Conservation (phyloP, 2,797 vertebrate species). For the Hybognathus amarus region DNA sequence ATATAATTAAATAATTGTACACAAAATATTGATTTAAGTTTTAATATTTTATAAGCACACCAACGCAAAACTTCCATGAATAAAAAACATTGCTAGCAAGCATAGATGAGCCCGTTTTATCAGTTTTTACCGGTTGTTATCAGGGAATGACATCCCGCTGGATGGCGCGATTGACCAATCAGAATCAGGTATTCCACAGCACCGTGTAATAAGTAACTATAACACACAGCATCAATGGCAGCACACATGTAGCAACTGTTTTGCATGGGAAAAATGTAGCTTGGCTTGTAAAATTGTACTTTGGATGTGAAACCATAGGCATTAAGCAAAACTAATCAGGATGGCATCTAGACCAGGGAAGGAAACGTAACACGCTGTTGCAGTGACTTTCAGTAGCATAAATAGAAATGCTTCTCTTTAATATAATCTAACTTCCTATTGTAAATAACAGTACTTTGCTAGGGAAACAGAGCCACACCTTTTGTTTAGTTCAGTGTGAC, state of each 20-base stretch:
- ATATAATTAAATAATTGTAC: no score
- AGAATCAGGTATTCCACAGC: no score
- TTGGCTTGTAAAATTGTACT: conserved; percentile 15
- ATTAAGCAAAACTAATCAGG: conserved; percentile 22
- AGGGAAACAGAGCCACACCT: conserved; percentile 41
- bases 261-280: not conserved
- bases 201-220: no score
- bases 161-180: no score
- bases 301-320: conserved; percentile 23
- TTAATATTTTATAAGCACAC: no score
- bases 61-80: no score
- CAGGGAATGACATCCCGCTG: no score
- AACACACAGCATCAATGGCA: not conserved
- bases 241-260: not conserved
- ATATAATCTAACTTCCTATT: conserved; percentile 10
- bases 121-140: no score
- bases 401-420: conserved; percentile 8
- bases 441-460: conserved; percentile 35
- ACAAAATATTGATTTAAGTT: no score
- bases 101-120: no score
- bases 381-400: not conserved
- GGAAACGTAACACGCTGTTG: not conserved
- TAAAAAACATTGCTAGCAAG: no score
- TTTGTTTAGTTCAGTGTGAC: conserved; percentile 43
- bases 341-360: not conserved